Base-by-base conservation (phyloP, 1,140 invertebrate species). In the Drosophila pandora region DNA sequence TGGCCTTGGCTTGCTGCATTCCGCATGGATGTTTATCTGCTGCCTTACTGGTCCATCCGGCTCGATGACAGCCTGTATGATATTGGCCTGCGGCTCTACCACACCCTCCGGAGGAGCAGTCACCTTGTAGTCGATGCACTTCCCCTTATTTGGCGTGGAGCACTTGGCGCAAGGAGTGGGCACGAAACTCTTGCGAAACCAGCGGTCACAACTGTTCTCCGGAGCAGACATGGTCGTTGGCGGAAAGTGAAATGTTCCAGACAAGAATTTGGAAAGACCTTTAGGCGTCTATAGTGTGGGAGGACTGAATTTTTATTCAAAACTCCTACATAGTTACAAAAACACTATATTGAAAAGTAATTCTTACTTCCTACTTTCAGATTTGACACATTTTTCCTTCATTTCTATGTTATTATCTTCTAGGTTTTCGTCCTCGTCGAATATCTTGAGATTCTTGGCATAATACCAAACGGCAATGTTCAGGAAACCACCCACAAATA, bases 391-490 rank as follows among this genome's bases (percentile, higher is more conserved):
- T 12, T 37, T 37, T n/a, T 12, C 34, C 34, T 37, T 12, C 34
- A n/a, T 7, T 5, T 13, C 5, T 12, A 85, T n/a, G n/a, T 47
- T 49, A 6, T 32, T 62, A 4, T 63, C 55, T 3, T 57, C 53
- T 13, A 60, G 8, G 8, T 92, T 91, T 12, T 92, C 75, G 62
- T 94, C 94, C 60, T 95, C 94, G 71, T 95, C 94, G 75, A 95
- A 95, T 76, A 95, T 94, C 88, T 95, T 94, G 0, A 95, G 91
- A 74, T 95, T 92, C 90, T 95, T 95, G 0, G 94, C 93, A 63
- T 93, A 93, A 88, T 94, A 94, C 94, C 95, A 95, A 3, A 95
- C 94, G 21, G 92, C 93, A 4, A 93, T 79, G 69, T 95, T 95
- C 54, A 94, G 94, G 7, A 95, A 41, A 5, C 94, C 94, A 1